Evolutionary conservation across 2,888 invertebrate species (phyloP), one percentile per base, ranked within the genome.

Genomic region (Drosophila anceps): DNA sequence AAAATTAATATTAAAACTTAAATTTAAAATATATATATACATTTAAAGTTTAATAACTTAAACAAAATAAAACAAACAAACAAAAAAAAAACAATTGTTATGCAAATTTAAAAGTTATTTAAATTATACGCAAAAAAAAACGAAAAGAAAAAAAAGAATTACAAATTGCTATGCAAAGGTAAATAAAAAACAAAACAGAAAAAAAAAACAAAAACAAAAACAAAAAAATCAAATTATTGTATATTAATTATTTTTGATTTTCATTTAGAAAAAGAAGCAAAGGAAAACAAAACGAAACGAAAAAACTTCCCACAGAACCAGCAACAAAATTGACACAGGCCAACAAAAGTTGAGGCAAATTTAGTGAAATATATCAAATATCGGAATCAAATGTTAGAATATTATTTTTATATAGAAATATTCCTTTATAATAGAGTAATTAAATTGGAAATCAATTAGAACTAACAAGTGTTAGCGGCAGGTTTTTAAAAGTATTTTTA

Each of bases 101-200:
- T 82, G 79, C 69, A 77, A 85, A 88, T 76, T 82, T 65, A 77
- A 78, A 75, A 72, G 83, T 81, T 88, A 79, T 73, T 75, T 73
- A 85, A 85, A 87, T 71, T 75, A 75, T 74, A 84, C 67, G 75
- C 73, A 37, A 71, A 54, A 69, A 73, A 67, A 63, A 65, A 65
- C 51, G 64, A 66, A 39, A 55, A 55, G 58, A 43, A 61, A 39
- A 46, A 60, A 71, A 55, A 18, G 53, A 82, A 81, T 75, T 87
- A 84, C 70, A 73, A 73, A 76, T 85, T 82, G 81, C 86, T 76
- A 76, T 88, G 84, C 84, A 73, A 68, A 69, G 58, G 66, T 65
- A 65, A 81, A 70, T 46, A 53, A 60, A 63, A 68, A 69, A 48
- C 31, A 33, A 57, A 24, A 13, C 24, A 4, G 29, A 48, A 37